Evolutionary conservation across 2,113 vertebrate genomes (phyloP).

Genomic region (Fulmarus glacialis): DNA sequence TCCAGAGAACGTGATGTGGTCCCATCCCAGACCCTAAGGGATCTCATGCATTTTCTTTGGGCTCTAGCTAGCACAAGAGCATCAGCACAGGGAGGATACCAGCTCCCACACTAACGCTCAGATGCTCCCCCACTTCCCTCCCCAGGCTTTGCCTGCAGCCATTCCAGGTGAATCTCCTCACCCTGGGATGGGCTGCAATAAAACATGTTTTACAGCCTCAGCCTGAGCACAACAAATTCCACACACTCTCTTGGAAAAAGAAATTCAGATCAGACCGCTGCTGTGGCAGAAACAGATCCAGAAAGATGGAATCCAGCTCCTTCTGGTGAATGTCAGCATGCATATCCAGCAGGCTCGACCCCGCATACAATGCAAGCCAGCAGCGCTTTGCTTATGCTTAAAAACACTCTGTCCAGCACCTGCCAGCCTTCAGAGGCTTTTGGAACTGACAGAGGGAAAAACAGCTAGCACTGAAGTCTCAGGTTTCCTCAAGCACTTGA

Average conservation of each 20-base stretch:
- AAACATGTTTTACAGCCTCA: background rate
- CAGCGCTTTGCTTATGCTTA: background rate
- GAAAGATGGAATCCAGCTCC: constrained; percentile 5
- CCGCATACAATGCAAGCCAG: background rate
- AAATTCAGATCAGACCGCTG: background rate
- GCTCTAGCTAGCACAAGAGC: background rate
- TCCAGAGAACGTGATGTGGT: background rate
- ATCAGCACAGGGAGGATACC: background rate
- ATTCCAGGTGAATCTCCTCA: background rate
- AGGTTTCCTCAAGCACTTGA: background rate
- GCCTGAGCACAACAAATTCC: background rate
- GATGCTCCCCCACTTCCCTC: background rate
- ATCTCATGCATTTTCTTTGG: background rate
- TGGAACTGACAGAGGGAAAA: background rate
- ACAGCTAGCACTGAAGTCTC: background rate
- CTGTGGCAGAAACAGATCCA: background rate
- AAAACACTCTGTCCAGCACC: background rate
- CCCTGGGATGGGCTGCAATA: background rate
- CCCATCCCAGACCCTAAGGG: background rate
- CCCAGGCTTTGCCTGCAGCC: background rate
- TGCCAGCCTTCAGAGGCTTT: background rate
- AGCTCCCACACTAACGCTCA: background rate
- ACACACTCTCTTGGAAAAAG: background rate
- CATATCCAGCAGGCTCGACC: background rate
- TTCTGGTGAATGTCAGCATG: background rate